A percentile compares a stretch with the other conserved stretches of the same genome.
These are phyloP conservation scores for Tromatobia lineatoria DNA, from an alignment of 2,888 invertebrate genomes.

Conservation along the genomic window DNA sequence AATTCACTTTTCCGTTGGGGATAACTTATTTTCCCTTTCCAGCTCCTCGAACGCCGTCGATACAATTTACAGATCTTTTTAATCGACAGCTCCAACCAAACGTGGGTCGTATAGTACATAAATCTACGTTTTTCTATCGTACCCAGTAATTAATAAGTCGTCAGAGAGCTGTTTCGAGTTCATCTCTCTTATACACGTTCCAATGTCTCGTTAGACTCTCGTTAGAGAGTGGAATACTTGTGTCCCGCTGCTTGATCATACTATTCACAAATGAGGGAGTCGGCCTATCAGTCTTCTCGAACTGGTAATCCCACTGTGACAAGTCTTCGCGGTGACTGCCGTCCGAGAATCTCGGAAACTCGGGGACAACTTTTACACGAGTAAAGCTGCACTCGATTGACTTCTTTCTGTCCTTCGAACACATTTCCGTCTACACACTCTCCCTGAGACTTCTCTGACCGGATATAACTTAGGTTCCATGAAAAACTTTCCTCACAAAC, in stretches of 20 bases:
- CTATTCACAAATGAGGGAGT: conserved; percentile 52
- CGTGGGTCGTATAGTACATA: conserved; percentile 20
- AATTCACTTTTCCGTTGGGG: neutral
- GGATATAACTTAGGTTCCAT: neutral
- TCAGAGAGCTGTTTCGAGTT: conserved; percentile 17
- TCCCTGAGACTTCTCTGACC: neutral
- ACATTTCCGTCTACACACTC: conserved; percentile 1
- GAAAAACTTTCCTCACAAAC: conserved; percentile 26
- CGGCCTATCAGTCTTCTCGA: conserved; percentile 51
- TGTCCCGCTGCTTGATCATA: conserved; percentile 9
- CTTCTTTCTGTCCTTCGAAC: conserved; percentile 10
- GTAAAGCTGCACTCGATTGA: conserved; percentile 30
- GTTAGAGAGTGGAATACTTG: conserved; percentile 48
- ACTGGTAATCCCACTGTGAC: conserved; percentile 44
- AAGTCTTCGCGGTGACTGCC: conserved; percentile 7
- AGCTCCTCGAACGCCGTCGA: neutral
- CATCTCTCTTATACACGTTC: neutral
- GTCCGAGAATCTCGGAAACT: conserved; percentile 40
- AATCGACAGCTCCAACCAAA: conserved; percentile 11
- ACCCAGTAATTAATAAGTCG: conserved; percentile 56
- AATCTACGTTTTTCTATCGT: conserved; percentile 34
- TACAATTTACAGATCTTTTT: conserved; percentile 8
- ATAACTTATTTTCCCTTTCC: neutral
- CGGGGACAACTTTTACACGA: conserved; percentile 48
- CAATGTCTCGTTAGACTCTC: conserved; percentile 16